A percentile compares a stretch with the other conserved stretches of the same genome.
Evolutionary conservation across 2,797 vertebrate species (phyloP).

Genomic region (Glyptemys insculpta): DNA sequence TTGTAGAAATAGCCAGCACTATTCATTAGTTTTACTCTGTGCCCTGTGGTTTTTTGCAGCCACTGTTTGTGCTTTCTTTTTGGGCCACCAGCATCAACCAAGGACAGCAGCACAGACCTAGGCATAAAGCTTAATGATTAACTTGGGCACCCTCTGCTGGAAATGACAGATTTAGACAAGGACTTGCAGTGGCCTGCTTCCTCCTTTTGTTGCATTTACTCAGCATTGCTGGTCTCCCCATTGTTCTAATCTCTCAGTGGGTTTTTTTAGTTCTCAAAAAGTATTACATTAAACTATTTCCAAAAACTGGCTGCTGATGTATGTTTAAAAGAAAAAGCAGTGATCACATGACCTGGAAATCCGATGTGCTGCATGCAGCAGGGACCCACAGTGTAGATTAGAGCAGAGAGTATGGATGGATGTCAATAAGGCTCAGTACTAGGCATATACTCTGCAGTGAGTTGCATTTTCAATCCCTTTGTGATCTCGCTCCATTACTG

Average conservation of each 20-base stretch:
- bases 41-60: not conserved
- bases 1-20: not conserved
- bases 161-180: not conserved
- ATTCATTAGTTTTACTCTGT: not conserved
- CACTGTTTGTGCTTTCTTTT: not conserved
- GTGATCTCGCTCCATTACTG: not conserved
- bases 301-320: not conserved
- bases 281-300: not conserved
- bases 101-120: not conserved
- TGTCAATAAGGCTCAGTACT: not conserved
- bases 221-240: not conserved
- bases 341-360: not conserved
- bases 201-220: not conserved
- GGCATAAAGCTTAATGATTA: not conserved
- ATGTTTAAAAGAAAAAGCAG: not conserved
- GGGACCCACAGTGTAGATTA: not conserved
- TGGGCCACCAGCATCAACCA: not conserved
- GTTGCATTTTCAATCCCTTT: not conserved
- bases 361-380: not conserved
- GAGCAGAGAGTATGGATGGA: not conserved
- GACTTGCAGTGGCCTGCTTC: not conserved
- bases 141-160: not conserved
- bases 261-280: not conserved
- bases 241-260: not conserved
- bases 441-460: not conserved